These are phyloP conservation scores for Charanyca ferruginea DNA, from an alignment of 2,888 invertebrate genomes.

Conservation along the genomic window DNA sequence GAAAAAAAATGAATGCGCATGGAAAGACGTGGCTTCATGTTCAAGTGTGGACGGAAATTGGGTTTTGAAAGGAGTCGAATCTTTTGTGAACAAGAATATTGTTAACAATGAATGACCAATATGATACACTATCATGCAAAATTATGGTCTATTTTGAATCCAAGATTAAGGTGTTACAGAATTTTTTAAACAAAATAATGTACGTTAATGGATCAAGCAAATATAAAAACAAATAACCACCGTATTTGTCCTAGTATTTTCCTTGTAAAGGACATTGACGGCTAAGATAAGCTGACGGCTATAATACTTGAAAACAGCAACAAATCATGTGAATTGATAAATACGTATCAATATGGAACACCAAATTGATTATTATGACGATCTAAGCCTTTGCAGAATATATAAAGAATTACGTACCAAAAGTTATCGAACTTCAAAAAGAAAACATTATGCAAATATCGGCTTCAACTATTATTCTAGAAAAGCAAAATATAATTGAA, in stretches of 20 bases:
- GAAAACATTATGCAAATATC: neutral
- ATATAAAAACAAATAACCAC: neutral
- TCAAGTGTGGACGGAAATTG: neutral
- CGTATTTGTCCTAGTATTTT: slow-evolving; percentile 9
- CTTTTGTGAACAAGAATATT: too few relatives aligned
- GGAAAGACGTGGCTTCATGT: neutral
- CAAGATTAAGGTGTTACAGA: too few relatives aligned
- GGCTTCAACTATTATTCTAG: neutral
- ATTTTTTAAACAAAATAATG: neutral
- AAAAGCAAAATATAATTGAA: neutral
- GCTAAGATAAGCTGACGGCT: slow-evolving; percentile 16
- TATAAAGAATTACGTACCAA: neutral
- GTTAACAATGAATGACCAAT: too few relatives aligned
- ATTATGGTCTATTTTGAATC: too few relatives aligned
- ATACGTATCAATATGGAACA: slow-evolving; percentile 11
- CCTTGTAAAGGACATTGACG: slow-evolving; percentile 21
- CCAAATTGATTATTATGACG: neutral
- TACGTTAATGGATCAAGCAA: neutral
- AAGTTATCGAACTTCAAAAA: neutral
- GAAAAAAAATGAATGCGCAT: neutral
- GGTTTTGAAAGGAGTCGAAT: neutral
- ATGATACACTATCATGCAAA: too few relatives aligned
- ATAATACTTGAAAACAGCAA: slow-evolving; percentile 10
- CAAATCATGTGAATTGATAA: slow-evolving; percentile 12
- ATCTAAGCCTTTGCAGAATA: slow-evolving; percentile 1